Conservation (phyloP, 2,797 vertebrate genomes). For the Menidia menidia region DNA sequence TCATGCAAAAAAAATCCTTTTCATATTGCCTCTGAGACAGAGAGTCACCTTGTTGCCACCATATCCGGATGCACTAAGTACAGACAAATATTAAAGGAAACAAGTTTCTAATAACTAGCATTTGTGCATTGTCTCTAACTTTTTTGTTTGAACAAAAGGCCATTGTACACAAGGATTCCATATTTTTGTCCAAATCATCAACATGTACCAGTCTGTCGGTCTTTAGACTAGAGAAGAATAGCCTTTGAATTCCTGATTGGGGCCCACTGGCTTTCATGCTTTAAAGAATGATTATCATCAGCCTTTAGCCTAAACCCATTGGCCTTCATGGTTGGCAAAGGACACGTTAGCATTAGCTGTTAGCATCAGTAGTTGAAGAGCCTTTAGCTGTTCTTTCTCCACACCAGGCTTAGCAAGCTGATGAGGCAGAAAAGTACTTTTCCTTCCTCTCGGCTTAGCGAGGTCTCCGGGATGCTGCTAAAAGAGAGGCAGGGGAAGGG, state of each 20-base stretch:
- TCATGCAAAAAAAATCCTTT: background rate
- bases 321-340: slow-evolving; percentile 73
- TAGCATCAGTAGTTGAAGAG: slow-evolving; percentile 69
- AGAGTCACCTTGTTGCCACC: background rate
- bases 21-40: background rate
- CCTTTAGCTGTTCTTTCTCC: slow-evolving; percentile 75
- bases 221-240: slow-evolving; percentile 34
- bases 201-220: slow-evolving; percentile 51
- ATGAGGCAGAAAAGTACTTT: slow-evolving; percentile 86
- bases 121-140: background rate
- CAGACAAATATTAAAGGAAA: background rate
- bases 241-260: slow-evolving; percentile 34
- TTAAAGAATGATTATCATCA: slow-evolving; percentile 69
- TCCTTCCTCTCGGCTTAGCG: slow-evolving; percentile 76
- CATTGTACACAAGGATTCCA: slow-evolving; percentile 6
- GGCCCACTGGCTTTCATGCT: slow-evolving; percentile 49
- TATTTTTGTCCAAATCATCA: slow-evolving; percentile 44
- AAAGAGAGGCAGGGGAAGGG: slow-evolving; percentile 34
- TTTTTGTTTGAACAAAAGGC: background rate
- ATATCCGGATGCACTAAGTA: background rate
- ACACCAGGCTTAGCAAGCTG: slow-evolving; percentile 77
- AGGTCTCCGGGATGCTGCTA: slow-evolving; percentile 75
- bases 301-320: slow-evolving; percentile 66
- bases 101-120: background rate
- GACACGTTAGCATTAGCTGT: slow-evolving; percentile 75